These are phyloP conservation scores for Parnassius orleans DNA, from an alignment of 2,888 invertebrate species.

Conservation along the genomic window DNA sequence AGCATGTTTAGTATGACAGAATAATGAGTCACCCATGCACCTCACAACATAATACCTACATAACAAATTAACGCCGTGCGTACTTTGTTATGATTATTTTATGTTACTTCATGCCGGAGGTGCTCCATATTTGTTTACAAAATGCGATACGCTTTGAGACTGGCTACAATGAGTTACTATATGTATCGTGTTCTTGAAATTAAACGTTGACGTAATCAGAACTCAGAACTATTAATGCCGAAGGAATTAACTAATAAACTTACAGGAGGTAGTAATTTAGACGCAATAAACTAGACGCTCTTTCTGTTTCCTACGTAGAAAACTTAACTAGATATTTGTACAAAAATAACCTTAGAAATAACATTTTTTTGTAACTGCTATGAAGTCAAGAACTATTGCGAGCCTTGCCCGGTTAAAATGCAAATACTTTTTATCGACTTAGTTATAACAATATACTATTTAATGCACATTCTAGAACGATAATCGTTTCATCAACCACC, in stretches of 20 bases:
- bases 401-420: too few relatives aligned
- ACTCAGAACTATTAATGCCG: conserved; percentile 12
- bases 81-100: conserved; percentile 23
- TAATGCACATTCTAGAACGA: too few relatives aligned
- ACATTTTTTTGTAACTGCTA: too few relatives aligned
- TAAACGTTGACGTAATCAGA: conserved; percentile 4
- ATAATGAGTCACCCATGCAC: conserved; percentile 16
- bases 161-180: conserved; percentile 15
- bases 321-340: too few relatives aligned
- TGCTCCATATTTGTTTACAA: conserved; percentile 24
- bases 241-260: conserved; percentile 16
- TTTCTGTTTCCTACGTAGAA: too few relatives aligned
- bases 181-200: conserved; percentile 17
- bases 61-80: conserved; percentile 9
- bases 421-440: too few relatives aligned
- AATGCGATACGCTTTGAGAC: conserved; percentile 18
- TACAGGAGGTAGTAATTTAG: neutral
- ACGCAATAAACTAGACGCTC: too few relatives aligned
- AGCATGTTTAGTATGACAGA: conserved; percentile 1
- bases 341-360: too few relatives aligned
- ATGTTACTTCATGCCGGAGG: conserved; percentile 9
- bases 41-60: conserved; percentile 7
- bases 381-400: too few relatives aligned
- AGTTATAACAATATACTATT: too few relatives aligned
- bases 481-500: neutral